Percentiles rank a stretch among this genome's conserved stretches.
These are phyloP conservation scores for Coenonympha arcania DNA, from an alignment of 2,888 invertebrate genomes.

Conservation along the genomic window DNA sequence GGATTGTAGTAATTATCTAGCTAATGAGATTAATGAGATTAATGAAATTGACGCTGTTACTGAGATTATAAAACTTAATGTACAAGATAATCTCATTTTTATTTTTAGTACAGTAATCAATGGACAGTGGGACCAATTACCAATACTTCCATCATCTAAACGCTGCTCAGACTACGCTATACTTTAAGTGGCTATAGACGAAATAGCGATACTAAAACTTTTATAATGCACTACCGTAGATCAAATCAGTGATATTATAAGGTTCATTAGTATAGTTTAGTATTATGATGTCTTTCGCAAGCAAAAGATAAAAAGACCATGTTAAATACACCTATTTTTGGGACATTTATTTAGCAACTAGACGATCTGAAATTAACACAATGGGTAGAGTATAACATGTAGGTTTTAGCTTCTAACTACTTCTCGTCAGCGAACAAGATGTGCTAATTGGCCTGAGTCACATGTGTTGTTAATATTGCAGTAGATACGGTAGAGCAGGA, in stretches of 20 bases:
- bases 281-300: no score
- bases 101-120: no score
- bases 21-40: constrained; percentile 22
- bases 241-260: no score
- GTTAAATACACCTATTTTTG: no score
- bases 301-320: no score
- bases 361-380: not conserved
- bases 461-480: constrained; percentile 39
- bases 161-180: no score
- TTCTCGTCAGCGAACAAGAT: constrained; percentile 44
- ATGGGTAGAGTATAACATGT: not conserved
- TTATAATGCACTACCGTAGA: no score
- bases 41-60: constrained; percentile 23
- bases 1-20: constrained; percentile 24
- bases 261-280: no score
- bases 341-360: not conserved
- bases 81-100: no score
- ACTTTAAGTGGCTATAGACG: no score
- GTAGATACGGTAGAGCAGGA: constrained; percentile 34
- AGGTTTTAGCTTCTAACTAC: not conserved
- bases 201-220: no score
- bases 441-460: constrained; percentile 52
- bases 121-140: no score
- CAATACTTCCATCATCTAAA: not conserved
- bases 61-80: constrained; percentile 13